Evolutionary conservation across 2,888 invertebrate genomes (phyloP).

Genomic region (Adela reaumurella): DNA sequence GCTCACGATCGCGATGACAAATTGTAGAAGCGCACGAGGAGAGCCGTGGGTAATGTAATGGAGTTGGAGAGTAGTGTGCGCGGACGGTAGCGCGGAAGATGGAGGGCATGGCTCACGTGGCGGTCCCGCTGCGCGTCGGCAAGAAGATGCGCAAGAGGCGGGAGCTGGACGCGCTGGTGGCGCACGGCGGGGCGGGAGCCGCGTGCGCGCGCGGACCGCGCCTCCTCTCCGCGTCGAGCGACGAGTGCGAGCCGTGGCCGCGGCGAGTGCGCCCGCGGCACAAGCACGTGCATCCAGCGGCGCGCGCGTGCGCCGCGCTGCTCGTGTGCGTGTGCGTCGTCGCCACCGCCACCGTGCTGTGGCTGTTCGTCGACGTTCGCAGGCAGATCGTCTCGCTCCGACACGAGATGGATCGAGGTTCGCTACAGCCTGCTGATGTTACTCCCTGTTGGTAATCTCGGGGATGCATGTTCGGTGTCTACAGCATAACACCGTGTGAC

Average conservation of each 20-base stretch:
- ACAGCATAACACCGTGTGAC: too few species aligned
- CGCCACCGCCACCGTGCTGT: constrained; percentile 62
- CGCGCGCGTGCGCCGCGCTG: constrained; percentile 58
- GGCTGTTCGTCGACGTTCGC: constrained; percentile 66
- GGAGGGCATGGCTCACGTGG: constrained; percentile 9
- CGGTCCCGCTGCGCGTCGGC: constrained; percentile 60
- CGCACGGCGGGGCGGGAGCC: constrained; percentile 60
- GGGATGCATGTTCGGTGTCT: too few species aligned
- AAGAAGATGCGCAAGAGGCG: constrained; percentile 77
- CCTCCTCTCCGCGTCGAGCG: constrained; percentile 60
- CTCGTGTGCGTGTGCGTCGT: constrained; percentile 61
- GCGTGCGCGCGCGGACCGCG: constrained; percentile 46
- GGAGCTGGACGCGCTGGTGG: constrained; percentile 70
- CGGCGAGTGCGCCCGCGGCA: constrained; percentile 27
- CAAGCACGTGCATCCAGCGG: constrained; percentile 46
- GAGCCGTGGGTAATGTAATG: too few species aligned
- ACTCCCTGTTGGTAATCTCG: too few species aligned
- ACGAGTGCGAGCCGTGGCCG: constrained; percentile 55
- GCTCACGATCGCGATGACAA: too few species aligned
- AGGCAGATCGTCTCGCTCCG: constrained; percentile 62
- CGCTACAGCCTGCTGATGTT: too few species aligned
- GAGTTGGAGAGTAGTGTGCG: too few species aligned
- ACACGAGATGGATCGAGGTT: constrained; percentile 65
- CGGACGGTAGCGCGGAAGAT: neutral
- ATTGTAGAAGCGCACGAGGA: too few species aligned